Evolutionary conservation across 2,797 vertebrate species (phyloP), one percentile per base, ranked within the genome.

Genomic region (Cynopterus sphinx): DNA sequence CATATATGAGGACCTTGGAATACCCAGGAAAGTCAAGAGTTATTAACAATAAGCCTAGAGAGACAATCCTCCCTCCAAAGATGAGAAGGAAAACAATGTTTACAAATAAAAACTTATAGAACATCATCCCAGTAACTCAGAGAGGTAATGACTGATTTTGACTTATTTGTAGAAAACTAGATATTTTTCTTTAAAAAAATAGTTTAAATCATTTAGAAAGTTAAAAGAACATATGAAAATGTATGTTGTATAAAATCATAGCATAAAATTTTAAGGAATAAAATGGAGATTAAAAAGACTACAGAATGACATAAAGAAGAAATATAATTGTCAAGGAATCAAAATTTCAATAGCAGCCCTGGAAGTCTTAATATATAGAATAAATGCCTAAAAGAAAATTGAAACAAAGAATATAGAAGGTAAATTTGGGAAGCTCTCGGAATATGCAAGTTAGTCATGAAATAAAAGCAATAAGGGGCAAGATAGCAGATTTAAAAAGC

Each of bases 141-240:
- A 41, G 70, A 83, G 4, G 19, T 0, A 78, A 57, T 55, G 26
- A 68, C 61, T 75, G 10, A 51, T 63, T 63, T 3, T 36, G 26
- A 81, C 8, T n/a, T 55, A 74, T 26, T 28, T 70, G 15, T 36
- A 59, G 11, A 81, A 63, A 24, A 71, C 17, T 11, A 65, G 53
- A 24, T 67, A 41, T 46, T 83, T 61, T 92, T 41, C 49, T n/a
- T n/a, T 17, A 65, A 84, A 82, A 86, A 74, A 79, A 68, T 31
- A 81, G 21, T 65, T 86, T 5, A 86, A 63, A 70, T 71, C 1
- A 9, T 26, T 57, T 24, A 55, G 49, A 46, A 49, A 78, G 9
- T 33, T 57, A 91, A 87, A 96, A 71, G 15, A 11, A 85, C 57
- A 55, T 19, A 16, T 51, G 26, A 39, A 55, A 75, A 24, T 26